phyloP scores from a whole-genome alignment of 2,113 vertebrate genomes.

The Oostethus manadensis region DNA sequence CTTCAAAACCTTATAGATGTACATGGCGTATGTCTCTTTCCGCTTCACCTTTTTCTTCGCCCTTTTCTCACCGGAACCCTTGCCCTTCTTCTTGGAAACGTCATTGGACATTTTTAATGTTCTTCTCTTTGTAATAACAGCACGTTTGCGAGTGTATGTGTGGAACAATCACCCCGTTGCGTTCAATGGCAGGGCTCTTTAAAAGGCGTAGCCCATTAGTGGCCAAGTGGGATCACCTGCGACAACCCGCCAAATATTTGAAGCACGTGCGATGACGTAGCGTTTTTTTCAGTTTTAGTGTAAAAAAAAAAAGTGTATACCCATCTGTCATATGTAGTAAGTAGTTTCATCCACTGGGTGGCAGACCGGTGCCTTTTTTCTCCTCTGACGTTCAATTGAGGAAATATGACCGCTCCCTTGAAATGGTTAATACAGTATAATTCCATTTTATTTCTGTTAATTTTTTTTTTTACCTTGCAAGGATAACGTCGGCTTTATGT shows the following conservation, averaged over 20 bases:
- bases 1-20: constrained; percentile 76
- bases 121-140: not conserved
- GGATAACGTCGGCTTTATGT: too few species aligned
- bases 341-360: constrained; percentile 31
- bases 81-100: constrained; percentile 67
- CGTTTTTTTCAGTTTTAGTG: not conserved
- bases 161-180: not conserved
- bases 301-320: not conserved
- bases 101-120: constrained; percentile 61
- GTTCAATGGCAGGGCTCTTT: not conserved
- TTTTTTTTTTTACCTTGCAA: not conserved
- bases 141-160: not conserved
- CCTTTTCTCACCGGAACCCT: constrained; percentile 63
- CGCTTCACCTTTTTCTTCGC: constrained; percentile 62
- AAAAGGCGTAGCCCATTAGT: constrained; percentile 28
- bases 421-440: not conserved
- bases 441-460: too few species aligned
- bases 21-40: constrained; percentile 73
- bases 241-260: not conserved
- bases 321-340: constrained; percentile 7
- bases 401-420: not conserved
- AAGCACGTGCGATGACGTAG: not conserved
- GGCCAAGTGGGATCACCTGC: constrained; percentile 43
- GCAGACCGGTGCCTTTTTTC: constrained; percentile 29
- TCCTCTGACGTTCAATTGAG: too few species aligned